phyloP scores from a whole-genome alignment of 2,113 vertebrate genomes.

The Boleophthalmus pectinirostris region DNA sequence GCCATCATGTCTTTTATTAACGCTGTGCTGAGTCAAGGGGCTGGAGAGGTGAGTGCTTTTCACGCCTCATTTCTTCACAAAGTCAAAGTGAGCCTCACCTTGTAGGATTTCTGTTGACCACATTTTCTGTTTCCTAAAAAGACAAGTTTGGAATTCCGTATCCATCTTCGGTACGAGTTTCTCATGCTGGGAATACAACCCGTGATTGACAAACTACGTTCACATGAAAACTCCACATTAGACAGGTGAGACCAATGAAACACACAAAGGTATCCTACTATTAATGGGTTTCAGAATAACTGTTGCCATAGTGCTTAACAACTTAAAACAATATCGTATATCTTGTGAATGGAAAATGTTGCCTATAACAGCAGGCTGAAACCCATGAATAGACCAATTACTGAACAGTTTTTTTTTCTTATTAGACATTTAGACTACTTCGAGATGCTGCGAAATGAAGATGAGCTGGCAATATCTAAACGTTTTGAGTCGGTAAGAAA shows the following conservation, averaged over 20 bases:
- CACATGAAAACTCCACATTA: slow-evolving; percentile 95
- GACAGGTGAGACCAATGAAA: slow-evolving; percentile 83
- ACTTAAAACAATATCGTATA: no score
- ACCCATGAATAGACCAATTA: not conserved
- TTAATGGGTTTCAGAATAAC: no score
- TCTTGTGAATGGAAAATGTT: no score
- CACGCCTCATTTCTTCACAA: not conserved
- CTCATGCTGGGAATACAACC: slow-evolving; percentile 99
- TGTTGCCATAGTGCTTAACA: no score
- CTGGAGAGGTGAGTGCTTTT: slow-evolving; percentile 85
- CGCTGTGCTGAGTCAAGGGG: slow-evolving; percentile 95
- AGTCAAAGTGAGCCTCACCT: not conserved
- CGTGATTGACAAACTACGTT: slow-evolving; percentile 95
- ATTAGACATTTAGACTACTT: slow-evolving; percentile 97
- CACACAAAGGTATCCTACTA: no score
- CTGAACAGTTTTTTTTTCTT: not conserved
- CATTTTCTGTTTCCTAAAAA: slow-evolving; percentile 39
- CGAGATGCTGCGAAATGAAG: slow-evolving; percentile 98
- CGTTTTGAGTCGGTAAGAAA: slow-evolving; percentile 89
- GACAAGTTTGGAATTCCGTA: slow-evolving; percentile 96
- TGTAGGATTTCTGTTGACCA: not conserved
- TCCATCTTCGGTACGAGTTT: slow-evolving; percentile 97
- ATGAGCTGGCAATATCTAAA: slow-evolving; percentile 95
- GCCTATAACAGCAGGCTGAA: no score
- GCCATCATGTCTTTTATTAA: slow-evolving; percentile 99